Percentiles rank a stretch among this genome's conserved stretches.
phyloP scores from a whole-genome alignment of 2,113 vertebrate species.

The Mobula hypostoma region DNA sequence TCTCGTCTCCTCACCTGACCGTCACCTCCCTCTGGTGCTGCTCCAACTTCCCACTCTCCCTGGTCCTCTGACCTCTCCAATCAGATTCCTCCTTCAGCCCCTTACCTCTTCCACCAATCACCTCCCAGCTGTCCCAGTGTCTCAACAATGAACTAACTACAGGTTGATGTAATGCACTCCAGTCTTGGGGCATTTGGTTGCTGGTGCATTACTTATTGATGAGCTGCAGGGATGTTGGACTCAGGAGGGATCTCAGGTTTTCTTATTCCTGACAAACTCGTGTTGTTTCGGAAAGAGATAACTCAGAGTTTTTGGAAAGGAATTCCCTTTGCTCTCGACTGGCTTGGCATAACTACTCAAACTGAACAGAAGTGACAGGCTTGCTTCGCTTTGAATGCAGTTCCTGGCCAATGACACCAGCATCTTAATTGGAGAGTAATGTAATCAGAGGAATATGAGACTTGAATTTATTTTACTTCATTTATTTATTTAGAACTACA shows the following conservation, averaged over 20 bases:
- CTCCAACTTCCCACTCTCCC: too few relatives aligned
- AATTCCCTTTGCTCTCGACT: neutral
- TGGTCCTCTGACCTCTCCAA: too few relatives aligned
- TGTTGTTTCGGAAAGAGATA: neutral
- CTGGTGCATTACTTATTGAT: neutral
- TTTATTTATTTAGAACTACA: too few relatives aligned
- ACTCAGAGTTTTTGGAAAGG: neutral
- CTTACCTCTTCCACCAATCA: too few relatives aligned
- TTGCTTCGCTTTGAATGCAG: neutral
- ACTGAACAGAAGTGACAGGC: neutral
- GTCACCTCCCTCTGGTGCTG: too few relatives aligned
- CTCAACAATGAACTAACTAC: neutral
- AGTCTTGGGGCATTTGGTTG: neutral
- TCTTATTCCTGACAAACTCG: neutral
- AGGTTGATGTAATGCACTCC: neutral
- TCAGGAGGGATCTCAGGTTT: neutral
- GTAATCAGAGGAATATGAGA: neutral
- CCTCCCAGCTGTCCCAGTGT: neutral
- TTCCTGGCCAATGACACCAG: neutral
- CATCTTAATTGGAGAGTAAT: neutral
- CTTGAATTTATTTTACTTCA: neutral
- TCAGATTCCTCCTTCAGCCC: too few relatives aligned
- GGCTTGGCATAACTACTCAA: too few relatives aligned
- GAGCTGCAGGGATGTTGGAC: neutral
- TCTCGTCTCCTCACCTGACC: too few relatives aligned